Evolutionary conservation across 35 echinoderm and acorn worm species (phyloP), one percentile per base, ranked within the genome.

Genomic region (Amphiura filiformis): DNA sequence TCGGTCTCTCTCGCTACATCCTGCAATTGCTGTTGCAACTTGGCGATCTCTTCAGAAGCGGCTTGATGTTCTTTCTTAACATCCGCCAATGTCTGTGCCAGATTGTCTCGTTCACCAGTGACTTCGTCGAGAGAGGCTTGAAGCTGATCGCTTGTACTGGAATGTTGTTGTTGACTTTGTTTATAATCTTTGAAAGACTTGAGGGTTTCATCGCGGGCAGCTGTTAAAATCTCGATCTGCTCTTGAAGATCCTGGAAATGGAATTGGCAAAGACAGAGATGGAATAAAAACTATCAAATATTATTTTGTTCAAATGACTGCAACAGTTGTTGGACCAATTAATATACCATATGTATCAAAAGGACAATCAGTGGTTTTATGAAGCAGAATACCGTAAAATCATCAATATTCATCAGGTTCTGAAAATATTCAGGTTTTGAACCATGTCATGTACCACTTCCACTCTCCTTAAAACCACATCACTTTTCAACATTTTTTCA

Each of bases 201-300:
- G 34, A 97, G 34, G 12, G 88, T 90, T 41, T 93, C 83, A 76
- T 97, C 95, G 88, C 95, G 91, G n/a, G 95, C 95, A 41, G 80
- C 91, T 31, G 91, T 93, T 47, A 97, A 47, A 32, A 97, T 39
- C 11, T 88, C 70, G 0, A 97, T 57, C 80, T 97, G 91, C 36
- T 97, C 95, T 90, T 91, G 37, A 30, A 97, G 86, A 3, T 78
- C 86, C 95, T 97, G 85, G 13, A 35, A 26, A 44, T 84, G 78
- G 14, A 86, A 57, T 56, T 36, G 84, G 65, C 31, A 61, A 84
- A 31, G 33, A 75, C n/a, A 17, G 26, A 80, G 30, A 32, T 7
- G 38, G 12, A 80, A 23, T 47, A 14, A 76, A 40, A 42, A 34
- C 38, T 78, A n/a, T 78, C 11, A 56, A n/a, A n/a, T n/a, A n/a